Conservation (phyloP, 2,113 vertebrate species). For the Bujurquina vittata region DNA sequence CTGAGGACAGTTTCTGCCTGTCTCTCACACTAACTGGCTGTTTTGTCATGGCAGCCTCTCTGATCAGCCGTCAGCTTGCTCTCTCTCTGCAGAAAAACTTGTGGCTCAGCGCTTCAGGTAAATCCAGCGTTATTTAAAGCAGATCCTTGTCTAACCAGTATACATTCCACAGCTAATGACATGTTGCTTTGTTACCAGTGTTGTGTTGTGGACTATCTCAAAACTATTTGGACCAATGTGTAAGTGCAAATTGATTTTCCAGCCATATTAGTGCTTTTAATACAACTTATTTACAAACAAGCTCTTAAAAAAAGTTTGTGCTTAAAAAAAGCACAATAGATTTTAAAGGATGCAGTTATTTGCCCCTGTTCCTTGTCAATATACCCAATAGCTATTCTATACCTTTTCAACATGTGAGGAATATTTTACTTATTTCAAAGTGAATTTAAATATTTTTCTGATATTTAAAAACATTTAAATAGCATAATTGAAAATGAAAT, state of each 20-base stretch:
- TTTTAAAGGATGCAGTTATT: neutral
- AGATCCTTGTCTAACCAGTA: neutral
- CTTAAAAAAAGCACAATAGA: too few relatives aligned
- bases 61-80: slow-evolving; percentile 83
- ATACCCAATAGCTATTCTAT: too few relatives aligned
- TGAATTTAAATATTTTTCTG: neutral
- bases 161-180: neutral
- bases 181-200: neutral
- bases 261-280: neutral
- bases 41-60: slow-evolving; percentile 83
- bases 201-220: neutral
- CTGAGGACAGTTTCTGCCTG: slow-evolving; percentile 28
- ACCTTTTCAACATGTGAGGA: neutral
- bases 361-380: too few relatives aligned
- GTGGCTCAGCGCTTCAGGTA: slow-evolving; percentile 71
- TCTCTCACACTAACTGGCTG: neutral
- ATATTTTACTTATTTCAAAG: neutral
- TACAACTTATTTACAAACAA: neutral
- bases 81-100: slow-evolving; percentile 80
- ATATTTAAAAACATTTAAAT: neutral
- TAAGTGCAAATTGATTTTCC: neutral
- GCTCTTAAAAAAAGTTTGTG: neutral
- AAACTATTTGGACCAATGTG: neutral
- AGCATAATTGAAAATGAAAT: neutral
- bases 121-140: neutral